Percentiles rank a stretch among this genome's conserved stretches.
These are phyloP conservation scores for Oreonectes daqikongensis DNA, from an alignment of 2,797 vertebrate species.

Conservation along the genomic window DNA sequence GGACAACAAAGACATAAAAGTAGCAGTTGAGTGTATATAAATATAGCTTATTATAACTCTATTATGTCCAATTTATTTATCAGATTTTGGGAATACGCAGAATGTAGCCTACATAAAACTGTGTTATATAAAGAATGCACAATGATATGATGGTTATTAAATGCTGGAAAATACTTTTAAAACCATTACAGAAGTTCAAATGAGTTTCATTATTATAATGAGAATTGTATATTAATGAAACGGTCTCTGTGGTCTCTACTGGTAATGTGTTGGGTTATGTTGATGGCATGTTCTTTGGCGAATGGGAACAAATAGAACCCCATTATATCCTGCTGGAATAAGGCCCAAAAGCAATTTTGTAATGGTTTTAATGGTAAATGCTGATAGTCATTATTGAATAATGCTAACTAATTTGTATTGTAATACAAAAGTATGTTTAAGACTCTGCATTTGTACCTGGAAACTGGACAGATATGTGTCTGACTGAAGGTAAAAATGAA, in stretches of 20 bases:
- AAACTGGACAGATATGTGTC: slow-evolving; percentile 65
- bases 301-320: no score
- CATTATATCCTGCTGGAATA: background rate
- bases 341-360: background rate
- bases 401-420: no score
- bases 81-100: no score
- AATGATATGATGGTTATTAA: background rate
- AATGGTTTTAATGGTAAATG: background rate
- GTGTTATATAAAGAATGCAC: background rate
- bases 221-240: no score
- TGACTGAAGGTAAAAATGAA: slow-evolving; percentile 70
- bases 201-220: no score
- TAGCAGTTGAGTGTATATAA: no score
- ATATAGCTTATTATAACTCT: no score
- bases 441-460: slow-evolving; percentile 48
- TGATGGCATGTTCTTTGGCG: background rate
- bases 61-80: background rate
- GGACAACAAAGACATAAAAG: no score
- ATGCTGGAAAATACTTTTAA: no score
- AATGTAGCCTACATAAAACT: no score
- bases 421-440: background rate
- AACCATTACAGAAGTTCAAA: background rate
- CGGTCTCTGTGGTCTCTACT: no score
- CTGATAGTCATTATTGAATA: no score
- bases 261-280: background rate